These are phyloP conservation scores for Cyphomyrus plagiostoma DNA, from an alignment of 2,113 vertebrate genomes.

Conservation along the genomic window DNA sequence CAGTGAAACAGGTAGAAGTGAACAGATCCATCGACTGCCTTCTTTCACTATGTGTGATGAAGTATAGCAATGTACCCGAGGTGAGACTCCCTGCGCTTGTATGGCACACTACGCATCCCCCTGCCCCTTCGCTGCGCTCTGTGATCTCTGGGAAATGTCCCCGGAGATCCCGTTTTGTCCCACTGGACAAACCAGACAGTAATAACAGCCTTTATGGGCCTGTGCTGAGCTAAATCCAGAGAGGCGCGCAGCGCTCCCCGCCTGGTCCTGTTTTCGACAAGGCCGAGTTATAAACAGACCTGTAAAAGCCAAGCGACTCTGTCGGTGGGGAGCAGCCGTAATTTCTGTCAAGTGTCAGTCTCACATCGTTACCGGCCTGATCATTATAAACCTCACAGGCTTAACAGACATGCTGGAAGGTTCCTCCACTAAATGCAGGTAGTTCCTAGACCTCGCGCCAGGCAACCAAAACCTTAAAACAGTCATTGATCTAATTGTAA, in stretches of 20 bases:
- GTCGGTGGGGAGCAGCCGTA: neutral
- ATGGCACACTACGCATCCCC: neutral
- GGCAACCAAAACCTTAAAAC: neutral
- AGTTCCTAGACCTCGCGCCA: neutral
- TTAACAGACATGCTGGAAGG: neutral
- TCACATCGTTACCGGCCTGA: neutral
- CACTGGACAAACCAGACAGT: neutral
- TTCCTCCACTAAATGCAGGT: neutral
- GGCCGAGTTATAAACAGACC: constrained; percentile 2
- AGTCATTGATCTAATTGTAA: neutral
- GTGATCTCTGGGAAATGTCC: neutral
- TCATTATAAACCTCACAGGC: neutral
- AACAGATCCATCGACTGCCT: neutral
- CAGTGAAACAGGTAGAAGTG: neutral
- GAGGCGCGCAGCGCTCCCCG: neutral
- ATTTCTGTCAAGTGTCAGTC: neutral
- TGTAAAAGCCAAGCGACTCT: neutral
- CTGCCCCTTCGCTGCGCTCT: neutral
- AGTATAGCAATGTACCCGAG: neutral
- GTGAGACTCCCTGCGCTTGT: neutral
- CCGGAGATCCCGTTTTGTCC: neutral
- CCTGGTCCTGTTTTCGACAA: neutral
- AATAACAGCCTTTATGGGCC: neutral
- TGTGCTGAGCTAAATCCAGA: neutral
- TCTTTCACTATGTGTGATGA: too few species aligned